These are phyloP conservation scores for Cygnus buccinator DNA, from an alignment of 2,113 vertebrate genomes.

Conservation along the genomic window DNA sequence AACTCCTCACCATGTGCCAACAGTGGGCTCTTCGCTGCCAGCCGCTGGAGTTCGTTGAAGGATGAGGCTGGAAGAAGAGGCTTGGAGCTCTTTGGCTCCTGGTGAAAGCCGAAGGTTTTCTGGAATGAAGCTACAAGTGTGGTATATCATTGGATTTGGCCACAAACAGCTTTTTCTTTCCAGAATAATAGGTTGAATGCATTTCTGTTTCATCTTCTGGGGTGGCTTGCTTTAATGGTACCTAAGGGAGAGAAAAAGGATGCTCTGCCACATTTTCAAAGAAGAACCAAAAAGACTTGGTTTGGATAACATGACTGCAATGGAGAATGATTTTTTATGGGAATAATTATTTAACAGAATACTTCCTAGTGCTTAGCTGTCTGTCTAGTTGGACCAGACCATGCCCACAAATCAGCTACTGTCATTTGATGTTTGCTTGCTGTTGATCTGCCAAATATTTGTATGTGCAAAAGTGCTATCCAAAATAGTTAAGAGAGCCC, in stretches of 20 bases:
- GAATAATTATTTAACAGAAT: background rate
- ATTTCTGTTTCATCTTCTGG: background rate
- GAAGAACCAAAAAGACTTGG: background rate
- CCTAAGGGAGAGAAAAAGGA: background rate
- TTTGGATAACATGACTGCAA: background rate
- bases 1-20: background rate
- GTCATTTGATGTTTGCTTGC: constrained; percentile 2
- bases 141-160: background rate
- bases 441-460: background rate
- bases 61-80: background rate
- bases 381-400: background rate
- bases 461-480: background rate
- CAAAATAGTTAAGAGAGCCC: background rate
- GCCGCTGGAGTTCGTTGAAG: background rate
- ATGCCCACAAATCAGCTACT: background rate
- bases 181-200: background rate
- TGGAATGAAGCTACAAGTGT: constrained; percentile 8
- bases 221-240: background rate
- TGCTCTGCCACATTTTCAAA: background rate
- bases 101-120: background rate
- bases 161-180: background rate
- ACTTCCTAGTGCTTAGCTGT: background rate
- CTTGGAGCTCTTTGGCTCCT: background rate
- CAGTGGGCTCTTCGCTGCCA: background rate
- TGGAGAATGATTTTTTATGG: background rate